phyloP scores from a whole-genome alignment of 2,113 vertebrate genomes.

The Cephalopholis sonnerati region DNA sequence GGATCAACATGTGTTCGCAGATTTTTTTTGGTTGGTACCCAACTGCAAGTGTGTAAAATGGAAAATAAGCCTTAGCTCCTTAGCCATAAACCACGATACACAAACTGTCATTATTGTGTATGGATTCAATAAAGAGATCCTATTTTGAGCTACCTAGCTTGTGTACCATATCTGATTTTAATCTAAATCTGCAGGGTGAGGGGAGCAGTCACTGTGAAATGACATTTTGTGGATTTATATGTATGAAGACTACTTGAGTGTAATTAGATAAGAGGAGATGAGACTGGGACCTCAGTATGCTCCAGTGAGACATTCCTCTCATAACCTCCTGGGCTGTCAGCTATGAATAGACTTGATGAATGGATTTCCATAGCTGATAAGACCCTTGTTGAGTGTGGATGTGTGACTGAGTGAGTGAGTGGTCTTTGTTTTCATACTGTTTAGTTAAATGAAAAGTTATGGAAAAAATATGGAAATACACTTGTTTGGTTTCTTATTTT shows the following conservation, averaged over 20 bases:
- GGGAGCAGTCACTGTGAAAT: slow-evolving; percentile 38
- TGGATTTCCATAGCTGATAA: slow-evolving; percentile 60
- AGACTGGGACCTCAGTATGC: slow-evolving; percentile 20
- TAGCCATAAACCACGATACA: slow-evolving; percentile 50
- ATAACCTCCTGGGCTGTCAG: slow-evolving; percentile 63
- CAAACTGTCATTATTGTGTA: slow-evolving; percentile 46
- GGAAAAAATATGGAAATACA: neutral
- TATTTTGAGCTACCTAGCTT: slow-evolving; percentile 69
- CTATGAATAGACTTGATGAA: slow-evolving; percentile 73
- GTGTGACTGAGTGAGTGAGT: slow-evolving; percentile 7
- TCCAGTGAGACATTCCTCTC: slow-evolving; percentile 26
- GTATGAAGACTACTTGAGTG: slow-evolving; percentile 28
- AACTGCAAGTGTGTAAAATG: slow-evolving; percentile 53
- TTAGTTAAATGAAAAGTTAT: neutral
- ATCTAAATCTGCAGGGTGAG: slow-evolving; percentile 1
- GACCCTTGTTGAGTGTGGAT: slow-evolving; percentile 25
- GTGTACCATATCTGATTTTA: slow-evolving; percentile 34
- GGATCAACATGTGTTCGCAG: slow-evolving; percentile 22
- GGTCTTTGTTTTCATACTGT: neutral
- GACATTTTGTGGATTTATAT: slow-evolving; percentile 44
- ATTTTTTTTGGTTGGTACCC: slow-evolving; percentile 67
- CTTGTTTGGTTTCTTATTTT: neutral
- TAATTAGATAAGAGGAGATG: slow-evolving; percentile 67
- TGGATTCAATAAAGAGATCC: slow-evolving; percentile 68
- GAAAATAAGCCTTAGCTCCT: slow-evolving; percentile 54